Evolutionary conservation across 2,113 vertebrate species (phyloP).

Genomic region (Chinchilla lanigera): DNA sequence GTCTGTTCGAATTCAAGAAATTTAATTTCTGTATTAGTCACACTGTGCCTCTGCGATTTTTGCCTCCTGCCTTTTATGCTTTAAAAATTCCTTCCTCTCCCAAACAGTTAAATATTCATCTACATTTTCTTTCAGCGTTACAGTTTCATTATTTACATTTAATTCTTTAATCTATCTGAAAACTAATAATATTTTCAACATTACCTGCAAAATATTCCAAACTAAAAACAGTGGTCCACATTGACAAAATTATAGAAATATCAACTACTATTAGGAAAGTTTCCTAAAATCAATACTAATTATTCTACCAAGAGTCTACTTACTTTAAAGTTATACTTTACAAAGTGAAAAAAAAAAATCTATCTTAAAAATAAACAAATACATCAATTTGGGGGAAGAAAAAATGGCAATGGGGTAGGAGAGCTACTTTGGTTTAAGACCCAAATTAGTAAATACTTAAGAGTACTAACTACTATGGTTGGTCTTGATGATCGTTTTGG

Average conservation of each 20-base stretch:
- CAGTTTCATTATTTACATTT: slow-evolving; percentile 49
- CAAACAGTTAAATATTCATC: not conserved
- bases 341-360: slow-evolving; percentile 38
- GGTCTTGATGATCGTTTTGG: slow-evolving; percentile 96
- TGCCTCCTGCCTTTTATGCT: not conserved
- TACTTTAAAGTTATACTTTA: slow-evolving; percentile 67
- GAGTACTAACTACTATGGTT: slow-evolving; percentile 94
- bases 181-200: slow-evolving; percentile 55
- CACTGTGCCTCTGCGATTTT: not conserved
- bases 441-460: slow-evolving; percentile 73
- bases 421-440: slow-evolving; percentile 62
- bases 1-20: not conserved
- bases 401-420: slow-evolving; percentile 68
- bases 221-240: slow-evolving; percentile 55
- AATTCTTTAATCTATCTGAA: slow-evolving; percentile 55
- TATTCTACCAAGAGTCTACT: slow-evolving; percentile 51
- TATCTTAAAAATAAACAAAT: slow-evolving; percentile 53
- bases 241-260: slow-evolving; percentile 58
- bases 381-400: slow-evolving; percentile 64
- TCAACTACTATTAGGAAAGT: slow-evolving; percentile 34
- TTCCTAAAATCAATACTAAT: slow-evolving; percentile 58
- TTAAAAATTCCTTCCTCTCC: not conserved
- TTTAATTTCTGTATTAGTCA: not conserved
- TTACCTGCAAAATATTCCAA: slow-evolving; percentile 39
- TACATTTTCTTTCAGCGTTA: slow-evolving; percentile 57